Conservation (phyloP, 2,113 vertebrate genomes). For the Peromyscus maniculatus region DNA sequence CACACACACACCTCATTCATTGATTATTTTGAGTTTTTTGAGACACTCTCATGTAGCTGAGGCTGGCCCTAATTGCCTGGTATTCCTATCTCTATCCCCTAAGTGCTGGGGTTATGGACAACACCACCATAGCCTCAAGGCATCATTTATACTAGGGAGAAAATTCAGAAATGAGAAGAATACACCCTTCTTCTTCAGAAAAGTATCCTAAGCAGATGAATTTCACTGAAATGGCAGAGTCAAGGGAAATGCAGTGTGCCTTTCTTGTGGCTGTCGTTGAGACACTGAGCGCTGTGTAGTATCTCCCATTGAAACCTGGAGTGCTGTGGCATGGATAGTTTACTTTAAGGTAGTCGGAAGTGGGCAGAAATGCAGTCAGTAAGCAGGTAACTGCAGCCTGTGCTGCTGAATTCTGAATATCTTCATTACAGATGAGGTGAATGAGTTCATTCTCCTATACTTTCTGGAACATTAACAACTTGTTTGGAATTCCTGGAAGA, state of each 20-base stretch:
- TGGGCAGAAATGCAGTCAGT: no score
- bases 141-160: neutral
- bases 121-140: neutral
- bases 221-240: no score
- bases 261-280: neutral
- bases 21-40: neutral
- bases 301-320: neutral
- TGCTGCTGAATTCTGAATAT: neutral
- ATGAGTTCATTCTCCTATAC: no score
- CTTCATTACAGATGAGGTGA: neutral
- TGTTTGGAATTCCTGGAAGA: neutral
- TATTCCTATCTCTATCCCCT: neutral
- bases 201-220: neutral
- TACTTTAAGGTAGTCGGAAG: neutral
- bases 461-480: neutral
- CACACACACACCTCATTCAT: neutral
- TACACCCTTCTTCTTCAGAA: neutral
- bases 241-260: neutral
- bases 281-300: neutral
- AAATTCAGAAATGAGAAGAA: neutral
- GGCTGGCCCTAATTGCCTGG: neutral
- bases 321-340: neutral
- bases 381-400: neutral
- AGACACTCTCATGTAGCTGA: neutral
- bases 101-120: neutral